These are phyloP conservation scores for Gephyroberyx darwinii DNA, from an alignment of 2,797 vertebrate species.

Conservation along the genomic window DNA sequence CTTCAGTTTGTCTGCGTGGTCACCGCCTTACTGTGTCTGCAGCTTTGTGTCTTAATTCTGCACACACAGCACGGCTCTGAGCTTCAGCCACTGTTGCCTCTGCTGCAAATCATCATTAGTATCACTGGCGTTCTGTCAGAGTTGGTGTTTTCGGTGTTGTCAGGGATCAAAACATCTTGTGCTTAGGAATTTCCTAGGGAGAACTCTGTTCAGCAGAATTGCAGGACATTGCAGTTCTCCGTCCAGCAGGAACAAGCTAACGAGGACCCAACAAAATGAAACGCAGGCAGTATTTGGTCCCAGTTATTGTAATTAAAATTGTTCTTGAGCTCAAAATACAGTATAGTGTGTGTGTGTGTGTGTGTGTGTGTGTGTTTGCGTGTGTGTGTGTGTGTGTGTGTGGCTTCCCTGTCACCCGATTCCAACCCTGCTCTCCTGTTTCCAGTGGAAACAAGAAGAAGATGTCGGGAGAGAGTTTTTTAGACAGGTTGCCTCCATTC, in stretches of 20 bases:
- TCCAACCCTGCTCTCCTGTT: constrained; percentile 73
- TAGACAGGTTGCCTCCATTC: constrained; percentile 74
- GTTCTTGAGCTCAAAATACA: constrained; percentile 34
- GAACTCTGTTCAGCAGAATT: constrained; percentile 14
- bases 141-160: constrained; percentile 13
- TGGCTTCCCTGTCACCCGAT: constrained; percentile 67
- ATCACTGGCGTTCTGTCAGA: constrained; percentile 41
- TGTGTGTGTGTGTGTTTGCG: constrained; percentile 26
- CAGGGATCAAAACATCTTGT: constrained; percentile 37
- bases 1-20: not conserved
- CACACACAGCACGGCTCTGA: not conserved
- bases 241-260: constrained; percentile 30
- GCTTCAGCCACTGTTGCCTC: constrained; percentile 18
- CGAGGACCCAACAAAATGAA: constrained; percentile 39
- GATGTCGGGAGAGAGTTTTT: constrained; percentile 73
- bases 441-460: constrained; percentile 78
- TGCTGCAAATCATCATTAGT: constrained; percentile 43
- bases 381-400: constrained; percentile 31
- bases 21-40: constrained; percentile 1
- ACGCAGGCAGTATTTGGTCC: constrained; percentile 45
- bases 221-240: constrained; percentile 14
- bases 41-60: constrained; percentile 8
- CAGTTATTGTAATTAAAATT: constrained; percentile 55
- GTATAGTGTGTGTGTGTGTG: constrained; percentile 37
- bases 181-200: constrained; percentile 18